Percentiles rank a stretch among this genome's conserved stretches.
Conservation (phyloP, 2,797 vertebrate genomes). For the Loriculus beryllinus region DNA sequence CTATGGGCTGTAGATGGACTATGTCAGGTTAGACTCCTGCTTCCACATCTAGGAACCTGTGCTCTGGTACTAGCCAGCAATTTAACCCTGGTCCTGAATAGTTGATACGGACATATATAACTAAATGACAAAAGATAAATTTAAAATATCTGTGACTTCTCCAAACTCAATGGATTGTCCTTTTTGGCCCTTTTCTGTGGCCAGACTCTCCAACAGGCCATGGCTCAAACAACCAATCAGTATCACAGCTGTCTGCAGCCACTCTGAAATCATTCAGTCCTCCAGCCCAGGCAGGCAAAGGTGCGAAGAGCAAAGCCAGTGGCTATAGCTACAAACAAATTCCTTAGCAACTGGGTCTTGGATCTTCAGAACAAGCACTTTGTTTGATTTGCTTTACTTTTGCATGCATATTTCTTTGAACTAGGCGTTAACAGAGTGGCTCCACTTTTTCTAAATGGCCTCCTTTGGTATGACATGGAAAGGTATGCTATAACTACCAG, state of each 20-base stretch:
- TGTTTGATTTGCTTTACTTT: neutral
- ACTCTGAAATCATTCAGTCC: neutral
- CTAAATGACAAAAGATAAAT: neutral
- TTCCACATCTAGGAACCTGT: neutral
- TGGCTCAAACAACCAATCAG: neutral
- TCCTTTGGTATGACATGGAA: neutral
- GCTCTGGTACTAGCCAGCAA: neutral
- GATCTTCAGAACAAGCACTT: neutral
- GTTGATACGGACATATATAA: neutral
- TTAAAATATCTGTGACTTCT: neutral
- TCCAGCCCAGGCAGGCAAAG: neutral
- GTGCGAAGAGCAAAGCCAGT: neutral
- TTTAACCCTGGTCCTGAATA: neutral
- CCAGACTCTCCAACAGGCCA: neutral
- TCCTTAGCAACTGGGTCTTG: neutral
- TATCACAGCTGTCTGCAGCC: neutral
- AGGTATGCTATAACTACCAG: neutral
- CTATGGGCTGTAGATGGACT: neutral
- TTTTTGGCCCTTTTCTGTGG: neutral
- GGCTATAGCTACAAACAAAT: neutral
- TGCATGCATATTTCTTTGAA: neutral
- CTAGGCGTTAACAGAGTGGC: neutral
- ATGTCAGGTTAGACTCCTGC: accelerated
- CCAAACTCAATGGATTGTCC: neutral
- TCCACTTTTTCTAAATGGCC: neutral